Evolutionary conservation across 2,888 invertebrate genomes (phyloP).

Genomic region (Drosophila eohydei): DNA sequence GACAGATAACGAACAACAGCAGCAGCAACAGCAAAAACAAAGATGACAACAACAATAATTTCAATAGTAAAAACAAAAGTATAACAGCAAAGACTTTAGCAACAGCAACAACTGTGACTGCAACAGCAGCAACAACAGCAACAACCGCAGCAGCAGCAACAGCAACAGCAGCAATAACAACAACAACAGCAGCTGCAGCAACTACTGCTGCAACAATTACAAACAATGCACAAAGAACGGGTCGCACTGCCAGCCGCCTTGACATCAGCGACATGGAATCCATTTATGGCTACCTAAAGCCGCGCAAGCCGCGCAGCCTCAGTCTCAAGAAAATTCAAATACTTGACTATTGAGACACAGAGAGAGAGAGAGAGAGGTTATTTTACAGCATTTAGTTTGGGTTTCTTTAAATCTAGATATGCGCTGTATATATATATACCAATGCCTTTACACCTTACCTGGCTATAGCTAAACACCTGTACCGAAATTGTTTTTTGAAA

Average conservation of each 20-base stretch:
- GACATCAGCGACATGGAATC: conserved; percentile 85
- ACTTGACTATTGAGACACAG: conserved; percentile 81
- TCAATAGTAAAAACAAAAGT: conserved; percentile 72
- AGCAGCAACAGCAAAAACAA: conserved; percentile 56
- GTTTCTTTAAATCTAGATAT: conserved; percentile 32
- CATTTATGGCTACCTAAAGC: conserved; percentile 85
- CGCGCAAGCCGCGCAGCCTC: conserved; percentile 84
- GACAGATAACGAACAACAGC: conserved; percentile 67
- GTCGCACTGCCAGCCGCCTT: conserved; percentile 80
- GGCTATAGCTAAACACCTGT: conserved; percentile 43
- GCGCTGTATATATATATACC: conserved; percentile 54
- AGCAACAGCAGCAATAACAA: conserved; percentile 30
- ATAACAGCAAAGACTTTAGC: conserved; percentile 58
- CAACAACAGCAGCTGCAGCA: conserved; percentile 31
- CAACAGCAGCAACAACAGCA: conserved; percentile 36
- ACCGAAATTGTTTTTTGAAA: conserved; percentile 34
- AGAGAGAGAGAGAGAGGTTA: conserved; percentile 38
- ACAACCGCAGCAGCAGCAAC: conserved; percentile 19
- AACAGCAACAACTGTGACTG: conserved; percentile 17
- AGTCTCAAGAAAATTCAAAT: conserved; percentile 84
- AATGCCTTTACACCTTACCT: conserved; percentile 35
- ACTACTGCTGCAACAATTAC: conserved; percentile 29
- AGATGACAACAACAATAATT: conserved; percentile 70
- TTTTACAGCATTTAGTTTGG: conserved; percentile 43
- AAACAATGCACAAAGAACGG: conserved; percentile 59